Percentiles rank a stretch among this genome's conserved stretches.
These are phyloP conservation scores for Tanytarsus gracilentus DNA, from an alignment of 2,888 invertebrate genomes.

Conservation along the genomic window DNA sequence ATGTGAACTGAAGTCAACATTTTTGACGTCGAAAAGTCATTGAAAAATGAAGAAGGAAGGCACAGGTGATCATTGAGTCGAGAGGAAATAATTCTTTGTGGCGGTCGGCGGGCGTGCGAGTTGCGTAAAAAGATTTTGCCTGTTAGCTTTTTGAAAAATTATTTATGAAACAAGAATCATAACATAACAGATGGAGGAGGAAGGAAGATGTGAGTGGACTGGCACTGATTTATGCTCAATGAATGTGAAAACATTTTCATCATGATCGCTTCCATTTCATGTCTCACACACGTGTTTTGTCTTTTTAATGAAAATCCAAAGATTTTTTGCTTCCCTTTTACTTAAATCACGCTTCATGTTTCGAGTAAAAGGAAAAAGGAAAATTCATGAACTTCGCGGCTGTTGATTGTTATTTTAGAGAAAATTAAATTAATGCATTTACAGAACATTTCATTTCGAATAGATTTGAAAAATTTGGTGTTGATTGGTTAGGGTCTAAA, in stretches of 20 bases:
- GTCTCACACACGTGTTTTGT: slow-evolving; percentile 28
- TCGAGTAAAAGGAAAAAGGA: too few species aligned
- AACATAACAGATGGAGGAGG: neutral
- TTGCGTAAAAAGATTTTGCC: neutral
- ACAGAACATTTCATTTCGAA: too few species aligned
- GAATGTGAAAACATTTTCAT: slow-evolving; percentile 8
- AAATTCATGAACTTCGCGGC: neutral
- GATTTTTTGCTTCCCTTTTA: too few species aligned
- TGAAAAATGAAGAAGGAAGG: neutral
- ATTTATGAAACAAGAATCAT: slow-evolving; percentile 20
- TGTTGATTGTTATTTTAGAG: too few species aligned
- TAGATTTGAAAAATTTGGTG: too few species aligned
- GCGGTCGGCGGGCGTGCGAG: slow-evolving; percentile 1
- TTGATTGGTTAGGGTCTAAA: too few species aligned
- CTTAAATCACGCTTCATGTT: too few species aligned
- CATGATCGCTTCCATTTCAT: slow-evolving; percentile 9
- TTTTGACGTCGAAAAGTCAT: neutral
- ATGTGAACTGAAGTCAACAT: neutral
- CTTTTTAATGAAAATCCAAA: slow-evolving; percentile 19
- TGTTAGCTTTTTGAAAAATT: neutral
- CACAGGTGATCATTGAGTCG: slow-evolving; percentile 18
- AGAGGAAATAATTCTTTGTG: slow-evolving; percentile 22
- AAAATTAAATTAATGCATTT: too few species aligned
- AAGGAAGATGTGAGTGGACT: neutral
- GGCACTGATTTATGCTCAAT: slow-evolving; percentile 20